These are phyloP conservation scores for Dugesia japonica DNA, from an alignment of 2,888 invertebrate species.

Conservation along the genomic window DNA sequence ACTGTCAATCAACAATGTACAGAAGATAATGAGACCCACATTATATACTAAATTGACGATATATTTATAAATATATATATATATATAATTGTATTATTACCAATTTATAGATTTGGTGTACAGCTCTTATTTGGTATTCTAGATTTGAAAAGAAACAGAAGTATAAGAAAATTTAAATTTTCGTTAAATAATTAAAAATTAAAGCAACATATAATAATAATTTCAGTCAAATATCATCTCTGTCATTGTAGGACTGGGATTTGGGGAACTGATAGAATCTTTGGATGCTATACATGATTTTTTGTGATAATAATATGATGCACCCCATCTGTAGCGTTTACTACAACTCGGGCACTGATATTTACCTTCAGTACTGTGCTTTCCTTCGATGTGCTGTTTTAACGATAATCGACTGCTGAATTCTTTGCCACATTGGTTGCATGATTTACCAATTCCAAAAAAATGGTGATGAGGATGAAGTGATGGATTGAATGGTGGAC, in stretches of 20 bases:
- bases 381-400: slow-evolving; percentile 34
- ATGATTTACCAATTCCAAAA: background rate
- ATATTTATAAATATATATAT: background rate
- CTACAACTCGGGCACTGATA: slow-evolving; percentile 28
- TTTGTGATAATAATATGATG: slow-evolving; percentile 34
- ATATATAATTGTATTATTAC: background rate
- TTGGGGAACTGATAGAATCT: background rate
- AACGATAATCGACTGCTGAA: slow-evolving; percentile 24
- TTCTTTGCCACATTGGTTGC: slow-evolving; percentile 30
- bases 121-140: background rate
- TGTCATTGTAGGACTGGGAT: background rate
- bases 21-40: slow-evolving; percentile 7
- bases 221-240: background rate
- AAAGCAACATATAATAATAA: background rate
- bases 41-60: background rate
- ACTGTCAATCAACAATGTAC: slow-evolving; percentile 10
- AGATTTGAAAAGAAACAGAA: background rate
- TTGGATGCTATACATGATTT: slow-evolving; percentile 29
- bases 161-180: background rate
- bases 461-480: slow-evolving; percentile 14
- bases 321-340: slow-evolving; percentile 33
- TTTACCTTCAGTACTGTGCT: slow-evolving; percentile 25
- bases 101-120: background rate
- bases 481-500: background rate
- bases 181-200: background rate